Base-by-base conservation (phyloP, 2,113 vertebrate species). In the Sylvia atricapilla region DNA sequence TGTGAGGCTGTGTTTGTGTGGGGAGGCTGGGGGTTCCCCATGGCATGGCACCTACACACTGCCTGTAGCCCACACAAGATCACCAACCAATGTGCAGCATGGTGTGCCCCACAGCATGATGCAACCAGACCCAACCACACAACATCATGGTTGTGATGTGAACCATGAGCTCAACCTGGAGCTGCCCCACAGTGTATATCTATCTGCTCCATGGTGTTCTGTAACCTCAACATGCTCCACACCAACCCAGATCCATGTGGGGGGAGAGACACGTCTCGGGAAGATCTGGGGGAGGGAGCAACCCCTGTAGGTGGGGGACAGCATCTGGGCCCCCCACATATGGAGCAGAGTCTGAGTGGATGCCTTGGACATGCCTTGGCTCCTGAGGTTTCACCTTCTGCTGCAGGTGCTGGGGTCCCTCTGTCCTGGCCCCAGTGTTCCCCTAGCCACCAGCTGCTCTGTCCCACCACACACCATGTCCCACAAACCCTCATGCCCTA, bases 391-490 rank as follows among this genome's bases (percentile, higher is more conserved):
- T 37, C 27, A 44, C 18, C 27, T 74, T 81, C 33, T 80, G 43
- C 37, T 79, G 30, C 11, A 47, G 24, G 13, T 33, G 52, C 44
- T 59, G 30, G 39, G 15, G 19, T 59, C 44, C 37, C 52, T 52
- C 33, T 56, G 13, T 28, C 44, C 18, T 28, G 27, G 18, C 18
- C 13, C 28, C 31, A 50, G 27, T 14, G 18, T 3, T 44, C 12
- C 44, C 52, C 33, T 28, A 33, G 19, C 10, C 59, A 58, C 18
- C 6, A 7, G 31, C 25, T 43, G 21, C 11, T 49, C 25, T 0
- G 0, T 43, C 18, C 31, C 50, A 66, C 31, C 0, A 0, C 35
- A 66, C 50, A 37, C 37, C 44, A 43, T 33, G 15, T 43, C 35
- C 43, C 43, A 47, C 9, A 47, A 7, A 5, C 17, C 14, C 31